Evolutionary conservation across 2,797 vertebrate species (phyloP).

Genomic region (Neomorphus geoffroyi): DNA sequence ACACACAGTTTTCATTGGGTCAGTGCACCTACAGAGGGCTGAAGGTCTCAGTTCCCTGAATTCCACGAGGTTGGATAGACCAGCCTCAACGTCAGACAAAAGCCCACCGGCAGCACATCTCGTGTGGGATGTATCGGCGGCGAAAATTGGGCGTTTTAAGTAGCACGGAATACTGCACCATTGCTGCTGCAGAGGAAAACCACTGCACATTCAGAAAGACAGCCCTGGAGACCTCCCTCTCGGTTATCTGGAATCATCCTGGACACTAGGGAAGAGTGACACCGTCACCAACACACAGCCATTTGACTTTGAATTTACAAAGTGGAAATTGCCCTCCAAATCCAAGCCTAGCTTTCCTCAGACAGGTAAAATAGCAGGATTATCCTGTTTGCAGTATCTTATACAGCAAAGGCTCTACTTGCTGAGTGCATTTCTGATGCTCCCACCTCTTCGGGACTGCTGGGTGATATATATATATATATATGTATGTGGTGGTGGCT

Average conservation of each 20-base stretch:
- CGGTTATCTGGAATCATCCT: not conserved
- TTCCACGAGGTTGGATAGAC: not conserved
- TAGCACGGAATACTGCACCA: not conserved
- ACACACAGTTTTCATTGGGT: not conserved
- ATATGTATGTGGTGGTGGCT: not conserved
- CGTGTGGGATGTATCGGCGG: rapidly evolving
- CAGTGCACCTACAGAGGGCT: not conserved
- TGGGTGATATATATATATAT: not conserved
- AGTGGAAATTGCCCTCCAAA: not conserved
- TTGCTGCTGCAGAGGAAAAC: not conserved
- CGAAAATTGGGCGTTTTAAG: not conserved
- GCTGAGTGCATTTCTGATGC: not conserved
- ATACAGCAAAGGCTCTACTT: not conserved
- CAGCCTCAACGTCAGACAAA: not conserved
- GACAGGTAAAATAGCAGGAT: not conserved
- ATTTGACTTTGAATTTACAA: not conserved
- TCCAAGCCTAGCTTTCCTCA: not conserved
- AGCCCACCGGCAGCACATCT: not conserved
- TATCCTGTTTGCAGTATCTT: not conserved
- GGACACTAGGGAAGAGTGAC: not conserved
- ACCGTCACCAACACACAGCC: not conserved
- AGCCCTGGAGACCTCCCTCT: not conserved
- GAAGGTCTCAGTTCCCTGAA: not conserved
- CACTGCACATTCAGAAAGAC: not conserved
- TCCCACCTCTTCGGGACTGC: not conserved